Base-by-base conservation (phyloP, 2,888 invertebrate species). In the Linnaemya tessellans region DNA sequence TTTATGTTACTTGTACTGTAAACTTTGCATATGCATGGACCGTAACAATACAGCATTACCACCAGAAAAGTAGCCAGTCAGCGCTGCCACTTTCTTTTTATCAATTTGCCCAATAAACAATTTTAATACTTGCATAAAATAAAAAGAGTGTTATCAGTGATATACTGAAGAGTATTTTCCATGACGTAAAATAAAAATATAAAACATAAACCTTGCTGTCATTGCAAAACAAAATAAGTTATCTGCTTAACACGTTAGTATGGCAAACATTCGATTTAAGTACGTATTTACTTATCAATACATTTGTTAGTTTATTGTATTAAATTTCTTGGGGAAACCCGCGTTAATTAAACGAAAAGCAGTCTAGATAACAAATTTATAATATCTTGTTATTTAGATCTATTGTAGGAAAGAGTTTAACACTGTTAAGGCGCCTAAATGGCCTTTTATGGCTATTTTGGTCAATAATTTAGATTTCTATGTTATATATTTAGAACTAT, bases 261-360 rank as follows among this genome's bases (percentile, higher is more conserved):
- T 25, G 30, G 41, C 18, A 11, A 22, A 22, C 18, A 22, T 7
- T 60, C 62, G 58, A 64, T 25, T 70, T 58, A 58, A 71, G 46
- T 60, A 41, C 15, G 2, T 30, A 49, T 73, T 51, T 38, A 11
- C 43, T 84, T 84, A 84, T 84, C 75, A 46, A 3, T 49, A 54
- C 30, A 22, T 18, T 62, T 65, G 38, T 41, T 67, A 38, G 20
- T 75, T 73, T 83, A 73, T 25, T 54, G 62, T 67, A 64, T 80
- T 62, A n/a, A 80, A 74, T 73, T 84, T 74, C n/a, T 85, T 80
- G 82, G 85, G 84, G 79, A 85, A 85, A 85, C 60, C 82, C 82
- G 38, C 60, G 56, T 60, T 85, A 75, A 75, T 80, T 71, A 80
- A 65, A 71, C 35, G 35, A 54, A 70, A 85, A 79, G 79, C 54